Evolutionary conservation across 2,888 invertebrate species (phyloP).

Genomic region (Apamea epomidion): DNA sequence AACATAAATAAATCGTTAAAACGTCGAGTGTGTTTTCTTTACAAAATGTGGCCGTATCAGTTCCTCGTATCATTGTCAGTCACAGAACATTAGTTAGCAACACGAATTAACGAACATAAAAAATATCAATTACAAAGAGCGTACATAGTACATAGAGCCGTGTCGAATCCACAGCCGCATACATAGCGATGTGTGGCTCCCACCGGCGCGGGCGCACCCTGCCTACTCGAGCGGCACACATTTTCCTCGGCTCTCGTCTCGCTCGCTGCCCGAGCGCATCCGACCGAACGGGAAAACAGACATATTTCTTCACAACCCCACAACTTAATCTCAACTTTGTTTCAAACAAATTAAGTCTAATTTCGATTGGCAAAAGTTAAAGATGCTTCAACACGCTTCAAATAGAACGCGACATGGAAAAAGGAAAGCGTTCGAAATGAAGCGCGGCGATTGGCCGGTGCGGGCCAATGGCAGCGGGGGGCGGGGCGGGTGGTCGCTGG

Average conservation of each 20-base stretch:
- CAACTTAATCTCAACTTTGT: constrained; percentile 55
- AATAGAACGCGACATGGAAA: constrained; percentile 89
- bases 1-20: constrained; percentile 38
- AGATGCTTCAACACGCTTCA: constrained; percentile 88
- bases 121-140: constrained; percentile 83
- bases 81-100: constrained; percentile 66
- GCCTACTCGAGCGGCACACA: constrained; percentile 76
- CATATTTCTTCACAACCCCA: constrained; percentile 71
- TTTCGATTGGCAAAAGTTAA: constrained; percentile 60
- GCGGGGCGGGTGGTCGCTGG: constrained; percentile 72
- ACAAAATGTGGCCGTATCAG: constrained; percentile 47
- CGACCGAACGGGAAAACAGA: constrained; percentile 88
- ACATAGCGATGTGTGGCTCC: constrained; percentile 51
- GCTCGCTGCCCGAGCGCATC: constrained; percentile 86
- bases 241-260: constrained; percentile 84
- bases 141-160: constrained; percentile 64
- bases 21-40: constrained; percentile 20
- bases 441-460: constrained; percentile 88
- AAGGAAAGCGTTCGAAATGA: constrained; percentile 88
- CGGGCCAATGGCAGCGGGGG: constrained; percentile 86
- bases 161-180: constrained; percentile 41
- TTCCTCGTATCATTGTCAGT: constrained; percentile 56
- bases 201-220: constrained; percentile 64
- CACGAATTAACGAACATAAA: constrained; percentile 82
- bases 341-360: constrained; percentile 53